A percentile compares a stretch with the other conserved stretches of the same genome.
Evolutionary conservation across 2,797 vertebrate genomes (phyloP).

Genomic region (Alauda arvensis): DNA sequence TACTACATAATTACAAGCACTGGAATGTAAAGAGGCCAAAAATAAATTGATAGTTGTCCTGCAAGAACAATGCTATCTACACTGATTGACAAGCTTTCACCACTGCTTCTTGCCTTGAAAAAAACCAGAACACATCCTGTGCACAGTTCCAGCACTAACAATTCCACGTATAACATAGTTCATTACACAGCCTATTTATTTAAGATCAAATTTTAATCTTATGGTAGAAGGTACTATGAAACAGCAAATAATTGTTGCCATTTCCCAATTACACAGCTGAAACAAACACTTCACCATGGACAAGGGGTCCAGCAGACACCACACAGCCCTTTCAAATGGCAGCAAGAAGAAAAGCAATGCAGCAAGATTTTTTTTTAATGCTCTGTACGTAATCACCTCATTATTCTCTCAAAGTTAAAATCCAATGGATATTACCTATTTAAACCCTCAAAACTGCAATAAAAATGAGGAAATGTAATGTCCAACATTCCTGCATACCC

Average conservation of each 20-base stretch:
- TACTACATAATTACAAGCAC: constrained; percentile 32
- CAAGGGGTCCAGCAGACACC: neutral
- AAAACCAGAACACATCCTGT: neutral
- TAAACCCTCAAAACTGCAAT: neutral
- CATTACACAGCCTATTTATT: neutral
- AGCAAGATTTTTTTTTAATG: neutral
- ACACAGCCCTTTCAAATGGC: neutral
- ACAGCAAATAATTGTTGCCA: neutral
- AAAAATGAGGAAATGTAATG: constrained; percentile 26
- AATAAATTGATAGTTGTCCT: constrained; percentile 36
- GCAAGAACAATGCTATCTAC: constrained; percentile 47
- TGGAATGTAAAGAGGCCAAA: constrained; percentile 58
- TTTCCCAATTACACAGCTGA: neutral
- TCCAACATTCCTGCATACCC: constrained; percentile 22
- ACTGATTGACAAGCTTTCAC: constrained; percentile 43
- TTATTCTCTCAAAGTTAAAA: neutral
- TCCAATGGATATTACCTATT: neutral
- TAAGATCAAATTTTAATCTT: neutral
- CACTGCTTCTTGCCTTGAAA: constrained; percentile 43
- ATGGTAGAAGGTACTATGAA: neutral
- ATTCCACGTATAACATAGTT: neutral
- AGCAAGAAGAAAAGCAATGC: neutral
- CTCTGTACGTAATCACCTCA: neutral
- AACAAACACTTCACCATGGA: neutral
- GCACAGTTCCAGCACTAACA: neutral